Conservation (phyloP, 2,888 invertebrate species). For the Andrena trimmerana region DNA sequence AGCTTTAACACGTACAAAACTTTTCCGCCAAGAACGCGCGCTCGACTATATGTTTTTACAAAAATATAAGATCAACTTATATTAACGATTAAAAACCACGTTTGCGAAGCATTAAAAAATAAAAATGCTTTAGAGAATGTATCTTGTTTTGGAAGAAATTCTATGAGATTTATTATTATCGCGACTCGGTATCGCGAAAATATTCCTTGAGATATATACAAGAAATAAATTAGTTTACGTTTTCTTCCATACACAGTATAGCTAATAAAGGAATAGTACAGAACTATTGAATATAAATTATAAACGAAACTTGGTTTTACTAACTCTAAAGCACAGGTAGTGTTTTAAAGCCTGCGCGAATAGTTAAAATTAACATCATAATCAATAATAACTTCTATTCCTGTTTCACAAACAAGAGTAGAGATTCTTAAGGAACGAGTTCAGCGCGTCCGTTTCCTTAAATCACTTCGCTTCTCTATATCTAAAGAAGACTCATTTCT, state of each 20-base stretch:
- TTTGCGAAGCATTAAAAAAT: constrained; percentile 15
- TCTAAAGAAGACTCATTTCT: constrained; percentile 3
- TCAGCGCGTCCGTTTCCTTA: constrained; percentile 7
- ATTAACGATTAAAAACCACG: not conserved
- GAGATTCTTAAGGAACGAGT: constrained; percentile 25
- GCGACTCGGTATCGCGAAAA: constrained; percentile 37
- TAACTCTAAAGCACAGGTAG: constrained; percentile 75
- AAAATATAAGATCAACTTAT: constrained; percentile 17
- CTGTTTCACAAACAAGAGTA: constrained; percentile 53
- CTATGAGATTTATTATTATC: constrained; percentile 22
- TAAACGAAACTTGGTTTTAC: constrained; percentile 62
- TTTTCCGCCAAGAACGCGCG: not conserved
- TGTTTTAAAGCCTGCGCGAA: constrained; percentile 76
- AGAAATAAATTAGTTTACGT: constrained; percentile 61
- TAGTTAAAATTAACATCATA: constrained; percentile 50
- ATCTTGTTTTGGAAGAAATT: constrained; percentile 67
- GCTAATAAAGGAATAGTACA: constrained; percentile 64
- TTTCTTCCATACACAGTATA: constrained; percentile 57
- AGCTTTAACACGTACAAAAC: not conserved
- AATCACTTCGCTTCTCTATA: not conserved
- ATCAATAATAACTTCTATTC: constrained; percentile 31
- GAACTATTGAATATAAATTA: constrained; percentile 66
- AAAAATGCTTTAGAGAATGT: constrained; percentile 54
- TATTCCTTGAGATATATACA: constrained; percentile 47
- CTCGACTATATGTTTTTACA: not conserved